Evolutionary conservation across 2,888 invertebrate species (phyloP).

Genomic region (Nematopogon swammerdamellus): DNA sequence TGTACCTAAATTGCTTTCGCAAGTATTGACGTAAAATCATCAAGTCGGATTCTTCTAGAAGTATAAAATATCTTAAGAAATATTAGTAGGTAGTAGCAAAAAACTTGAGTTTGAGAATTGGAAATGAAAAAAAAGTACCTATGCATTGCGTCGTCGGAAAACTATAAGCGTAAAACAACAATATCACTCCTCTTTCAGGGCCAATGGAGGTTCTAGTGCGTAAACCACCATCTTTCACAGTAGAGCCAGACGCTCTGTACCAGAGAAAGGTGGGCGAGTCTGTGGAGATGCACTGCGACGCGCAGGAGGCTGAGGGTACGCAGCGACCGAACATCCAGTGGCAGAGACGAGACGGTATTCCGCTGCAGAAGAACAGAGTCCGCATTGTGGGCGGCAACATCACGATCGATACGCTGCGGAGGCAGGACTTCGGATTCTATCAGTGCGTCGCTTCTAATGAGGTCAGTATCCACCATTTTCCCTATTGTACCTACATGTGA

Average conservation of each 20-base stretch:
- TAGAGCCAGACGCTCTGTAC: slow-evolving; percentile 89
- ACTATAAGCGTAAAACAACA: too few species aligned
- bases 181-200: slow-evolving; percentile 38
- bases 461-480: slow-evolving; percentile 24
- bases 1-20: too few species aligned
- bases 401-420: slow-evolving; percentile 81
- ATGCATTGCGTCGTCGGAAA: too few species aligned
- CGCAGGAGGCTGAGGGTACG: slow-evolving; percentile 87
- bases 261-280: slow-evolving; percentile 87
- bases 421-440: slow-evolving; percentile 92
- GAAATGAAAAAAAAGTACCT: too few species aligned
- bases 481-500: too few species aligned
- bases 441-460: slow-evolving; percentile 95
- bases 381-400: slow-evolving; percentile 84
- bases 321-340: slow-evolving; percentile 88
- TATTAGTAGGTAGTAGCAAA: too few species aligned
- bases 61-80: too few species aligned
- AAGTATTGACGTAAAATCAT: too few species aligned
- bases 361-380: slow-evolving; percentile 76
- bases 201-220: slow-evolving; percentile 80
- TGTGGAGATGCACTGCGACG: slow-evolving; percentile 94
- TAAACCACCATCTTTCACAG: slow-evolving; percentile 89
- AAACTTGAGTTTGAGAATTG: too few species aligned
- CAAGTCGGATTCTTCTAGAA: too few species aligned
- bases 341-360: slow-evolving; percentile 82